phyloP scores from a whole-genome alignment of 2,888 invertebrate genomes.

The Panopea generosa region DNA sequence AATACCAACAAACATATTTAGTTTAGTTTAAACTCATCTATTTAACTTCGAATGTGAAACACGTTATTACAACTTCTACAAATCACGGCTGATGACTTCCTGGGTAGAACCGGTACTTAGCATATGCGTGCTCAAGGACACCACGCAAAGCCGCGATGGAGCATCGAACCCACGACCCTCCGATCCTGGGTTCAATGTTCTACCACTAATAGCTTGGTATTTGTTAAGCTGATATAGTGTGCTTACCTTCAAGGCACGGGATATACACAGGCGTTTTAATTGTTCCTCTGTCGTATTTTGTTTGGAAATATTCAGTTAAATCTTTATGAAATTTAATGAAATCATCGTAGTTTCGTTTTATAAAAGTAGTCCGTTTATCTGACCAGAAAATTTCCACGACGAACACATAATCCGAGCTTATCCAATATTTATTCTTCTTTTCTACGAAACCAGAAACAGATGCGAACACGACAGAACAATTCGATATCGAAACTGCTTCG shows the following conservation, averaged over 20 bases:
- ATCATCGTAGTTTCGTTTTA: constrained; percentile 67
- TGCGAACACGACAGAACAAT: constrained; percentile 57
- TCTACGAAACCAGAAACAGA: constrained; percentile 67
- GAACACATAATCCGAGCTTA: constrained; percentile 63
- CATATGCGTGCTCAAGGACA: too few relatives aligned
- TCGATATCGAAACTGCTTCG: constrained; percentile 36
- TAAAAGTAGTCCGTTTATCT: constrained; percentile 61
- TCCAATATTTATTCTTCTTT: constrained; percentile 60
- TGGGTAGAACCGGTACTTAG: too few relatives aligned
- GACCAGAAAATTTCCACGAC: constrained; percentile 70
- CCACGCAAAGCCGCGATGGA: too few relatives aligned
- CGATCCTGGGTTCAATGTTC: too few relatives aligned
- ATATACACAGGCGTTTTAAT: constrained; percentile 45
- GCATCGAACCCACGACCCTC: too few relatives aligned
- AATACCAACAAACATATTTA: too few relatives aligned
- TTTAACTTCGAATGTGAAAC: too few relatives aligned
- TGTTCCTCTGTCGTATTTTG: constrained; percentile 31
- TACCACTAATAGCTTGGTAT: too few relatives aligned
- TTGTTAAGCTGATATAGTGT: too few relatives aligned
- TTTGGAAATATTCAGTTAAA: constrained; percentile 41
- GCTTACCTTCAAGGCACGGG: constrained; percentile 47
- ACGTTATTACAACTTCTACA: too few relatives aligned
- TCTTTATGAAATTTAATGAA: constrained; percentile 47
- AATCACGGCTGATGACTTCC: too few relatives aligned
- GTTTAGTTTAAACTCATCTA: too few relatives aligned